phyloP scores from a whole-genome alignment of 1,140 invertebrate species.

The Anagrus nilaparvatae region DNA sequence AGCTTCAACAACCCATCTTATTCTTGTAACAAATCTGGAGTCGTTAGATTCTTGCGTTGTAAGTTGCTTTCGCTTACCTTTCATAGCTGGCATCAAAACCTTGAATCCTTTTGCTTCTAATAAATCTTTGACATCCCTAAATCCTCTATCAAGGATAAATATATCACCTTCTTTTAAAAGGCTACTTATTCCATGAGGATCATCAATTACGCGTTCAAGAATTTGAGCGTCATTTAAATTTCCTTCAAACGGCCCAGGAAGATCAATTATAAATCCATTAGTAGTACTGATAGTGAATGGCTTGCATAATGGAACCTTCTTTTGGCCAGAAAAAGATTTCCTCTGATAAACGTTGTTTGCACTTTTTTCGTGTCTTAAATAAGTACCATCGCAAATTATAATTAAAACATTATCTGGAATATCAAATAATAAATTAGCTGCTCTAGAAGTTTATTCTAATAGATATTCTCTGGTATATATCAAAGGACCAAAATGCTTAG shows the following conservation, averaged over 20 bases:
- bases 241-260: conserved; percentile 14
- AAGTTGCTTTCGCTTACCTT: conserved; percentile 22
- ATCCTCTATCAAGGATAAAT: conserved; percentile 25
- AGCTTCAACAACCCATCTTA: conserved; percentile 30
- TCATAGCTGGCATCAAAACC: conserved; percentile 24
- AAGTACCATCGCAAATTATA: conserved; percentile 17
- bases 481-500: conserved; percentile 9
- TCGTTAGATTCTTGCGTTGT: conserved; percentile 23
- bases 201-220: conserved; percentile 16
- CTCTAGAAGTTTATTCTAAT: conserved; percentile 10
- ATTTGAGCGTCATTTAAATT: conserved; percentile 21
- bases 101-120: conserved; percentile 13
- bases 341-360: too few species aligned
- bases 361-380: conserved; percentile 19
- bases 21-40: too few species aligned
- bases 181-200: conserved; percentile 9
- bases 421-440: conserved; percentile 13
- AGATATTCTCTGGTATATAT: conserved; percentile 11
- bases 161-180: conserved; percentile 17
- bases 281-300: conserved; percentile 14
- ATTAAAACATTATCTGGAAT: conserved; percentile 9
- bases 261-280: conserved; percentile 14
- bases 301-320: conserved; percentile 16
- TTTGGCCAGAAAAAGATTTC: too few species aligned
- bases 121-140: conserved; percentile 15